phyloP scores from a whole-genome alignment of 2,113 vertebrate species.

The Neolamprologus falcicula region DNA sequence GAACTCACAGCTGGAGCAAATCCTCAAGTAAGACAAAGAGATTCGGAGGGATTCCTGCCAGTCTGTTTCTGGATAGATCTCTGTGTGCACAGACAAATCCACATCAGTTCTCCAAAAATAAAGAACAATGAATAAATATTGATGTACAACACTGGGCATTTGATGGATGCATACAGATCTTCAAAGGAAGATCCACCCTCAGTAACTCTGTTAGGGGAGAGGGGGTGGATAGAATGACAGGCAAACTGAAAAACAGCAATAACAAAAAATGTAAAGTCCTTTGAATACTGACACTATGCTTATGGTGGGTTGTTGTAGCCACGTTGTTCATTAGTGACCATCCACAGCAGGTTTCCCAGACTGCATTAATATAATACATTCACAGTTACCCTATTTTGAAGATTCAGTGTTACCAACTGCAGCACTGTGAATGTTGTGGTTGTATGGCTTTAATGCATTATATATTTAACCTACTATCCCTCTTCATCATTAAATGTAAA shows the following conservation, averaged over 20 bases:
- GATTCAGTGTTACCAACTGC: not conserved
- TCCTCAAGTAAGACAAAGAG: slow-evolving; percentile 85
- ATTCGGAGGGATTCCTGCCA: slow-evolving; percentile 77
- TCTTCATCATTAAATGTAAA: not conserved
- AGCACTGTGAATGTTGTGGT: not conserved
- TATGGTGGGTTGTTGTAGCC: accelerated
- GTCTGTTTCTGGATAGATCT: slow-evolving; percentile 87
- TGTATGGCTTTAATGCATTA: not conserved
- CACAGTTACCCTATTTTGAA: not conserved
- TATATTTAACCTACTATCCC: not conserved
- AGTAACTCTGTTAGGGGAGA: not conserved
- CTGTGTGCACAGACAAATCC: slow-evolving; percentile 71
- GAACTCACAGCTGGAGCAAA: slow-evolving; percentile 90
- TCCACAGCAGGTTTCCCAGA: not conserved
- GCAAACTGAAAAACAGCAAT: not conserved
- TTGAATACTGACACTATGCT: not conserved
- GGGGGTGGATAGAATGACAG: not conserved
- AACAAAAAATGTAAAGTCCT: not conserved
- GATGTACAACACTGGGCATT: not conserved
- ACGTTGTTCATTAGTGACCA: not conserved
- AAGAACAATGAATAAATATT: not conserved
- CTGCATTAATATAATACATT: not conserved
- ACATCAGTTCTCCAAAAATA: not conserved
- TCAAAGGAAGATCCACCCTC: not conserved
- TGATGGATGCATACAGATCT: not conserved